Evolutionary conservation across 2,888 invertebrate genomes (phyloP).

Genomic region (Cylindroiulus punctatus): DNA sequence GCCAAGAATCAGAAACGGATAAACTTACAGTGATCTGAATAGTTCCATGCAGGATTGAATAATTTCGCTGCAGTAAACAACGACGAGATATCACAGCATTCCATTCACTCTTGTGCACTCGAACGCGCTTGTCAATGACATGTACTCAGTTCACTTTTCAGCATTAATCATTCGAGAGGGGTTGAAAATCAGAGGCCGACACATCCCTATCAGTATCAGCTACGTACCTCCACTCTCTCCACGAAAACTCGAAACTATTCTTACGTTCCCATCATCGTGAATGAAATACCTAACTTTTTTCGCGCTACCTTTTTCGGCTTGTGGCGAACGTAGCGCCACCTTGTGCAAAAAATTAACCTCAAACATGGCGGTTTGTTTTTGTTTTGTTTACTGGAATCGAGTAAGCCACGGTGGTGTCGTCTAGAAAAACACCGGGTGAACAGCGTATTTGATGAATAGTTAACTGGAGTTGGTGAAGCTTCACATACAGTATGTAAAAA

Average conservation of each 20-base stretch:
- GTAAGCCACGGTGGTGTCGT: no score
- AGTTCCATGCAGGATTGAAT: neutral
- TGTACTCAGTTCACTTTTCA: neutral
- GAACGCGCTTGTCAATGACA: conserved; percentile 11
- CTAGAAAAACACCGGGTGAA: no score
- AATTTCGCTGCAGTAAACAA: neutral
- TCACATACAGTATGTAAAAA: no score
- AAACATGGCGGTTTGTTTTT: conserved; percentile 25
- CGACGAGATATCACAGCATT: neutral
- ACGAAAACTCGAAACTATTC: neutral
- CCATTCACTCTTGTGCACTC: neutral
- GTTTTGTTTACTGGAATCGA: neutral
- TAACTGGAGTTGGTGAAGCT: no score
- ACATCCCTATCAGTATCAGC: conserved; percentile 23
- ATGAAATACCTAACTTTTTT: conserved; percentile 1
- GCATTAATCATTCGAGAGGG: neutral
- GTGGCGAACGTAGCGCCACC: neutral
- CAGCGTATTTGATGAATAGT: no score
- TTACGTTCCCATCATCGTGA: neutral
- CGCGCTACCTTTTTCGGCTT: neutral
- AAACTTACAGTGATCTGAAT: conserved; percentile 19
- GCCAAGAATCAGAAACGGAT: neutral
- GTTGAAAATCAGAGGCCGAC: conserved; percentile 30
- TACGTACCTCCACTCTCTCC: conserved; percentile 9
- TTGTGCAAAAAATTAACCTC: neutral